phyloP scores from a whole-genome alignment of 2,888 invertebrate genomes.

The Agonopterix subpropinquella region DNA sequence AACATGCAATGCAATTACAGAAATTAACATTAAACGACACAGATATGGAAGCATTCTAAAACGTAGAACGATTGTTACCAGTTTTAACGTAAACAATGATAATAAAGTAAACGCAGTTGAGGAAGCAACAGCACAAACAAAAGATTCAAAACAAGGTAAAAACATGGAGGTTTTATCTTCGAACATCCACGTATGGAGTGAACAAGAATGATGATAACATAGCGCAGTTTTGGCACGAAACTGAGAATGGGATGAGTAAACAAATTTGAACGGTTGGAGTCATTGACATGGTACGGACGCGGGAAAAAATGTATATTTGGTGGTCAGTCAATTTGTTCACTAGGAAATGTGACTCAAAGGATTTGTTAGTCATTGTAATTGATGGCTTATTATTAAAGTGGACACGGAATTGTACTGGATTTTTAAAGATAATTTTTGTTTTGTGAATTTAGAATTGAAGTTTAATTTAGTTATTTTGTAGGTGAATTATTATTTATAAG shows the following conservation, averaged over 20 bases:
- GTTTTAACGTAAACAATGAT: conserved; percentile 24
- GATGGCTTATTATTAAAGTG: no score
- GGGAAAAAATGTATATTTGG: conserved; percentile 34
- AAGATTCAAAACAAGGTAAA: conserved; percentile 41
- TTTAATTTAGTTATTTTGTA: no score
- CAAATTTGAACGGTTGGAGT: conserved; percentile 45
- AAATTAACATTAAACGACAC: not conserved
- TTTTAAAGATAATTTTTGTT: no score
- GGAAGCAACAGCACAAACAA: conserved; percentile 49
- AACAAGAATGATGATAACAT: conserved; percentile 35
- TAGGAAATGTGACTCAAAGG: not conserved
- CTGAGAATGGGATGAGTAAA: conserved; percentile 46
- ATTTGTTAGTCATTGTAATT: not conserved
- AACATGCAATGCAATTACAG: no score
- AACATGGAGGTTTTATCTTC: conserved; percentile 4
- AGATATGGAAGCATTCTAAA: not conserved
- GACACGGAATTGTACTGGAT: no score
- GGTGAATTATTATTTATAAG: no score
- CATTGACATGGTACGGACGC: conserved; percentile 43
- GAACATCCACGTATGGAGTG: conserved; percentile 2
- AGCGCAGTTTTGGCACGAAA: conserved; percentile 44
- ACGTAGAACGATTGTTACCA: conserved; percentile 1
- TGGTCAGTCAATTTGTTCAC: conserved; percentile 1
- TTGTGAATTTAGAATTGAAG: no score
- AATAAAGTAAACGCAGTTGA: conserved; percentile 29